These are phyloP conservation scores for Asteroscopus sphinx DNA, from an alignment of 2,888 invertebrate species.

Conservation along the genomic window DNA sequence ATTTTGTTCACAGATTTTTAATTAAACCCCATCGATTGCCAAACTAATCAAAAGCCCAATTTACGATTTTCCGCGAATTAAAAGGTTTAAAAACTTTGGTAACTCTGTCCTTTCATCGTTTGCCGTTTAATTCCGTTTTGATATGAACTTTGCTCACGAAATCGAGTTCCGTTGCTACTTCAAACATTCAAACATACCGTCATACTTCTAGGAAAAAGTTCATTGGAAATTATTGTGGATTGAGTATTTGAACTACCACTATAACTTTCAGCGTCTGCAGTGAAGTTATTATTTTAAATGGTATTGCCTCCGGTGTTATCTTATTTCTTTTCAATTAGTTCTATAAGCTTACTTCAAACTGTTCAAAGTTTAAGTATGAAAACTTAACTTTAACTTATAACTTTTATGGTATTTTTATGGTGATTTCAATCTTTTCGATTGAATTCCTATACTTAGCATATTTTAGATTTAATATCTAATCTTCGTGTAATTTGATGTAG, in stretches of 20 bases:
- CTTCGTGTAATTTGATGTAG: too few species aligned
- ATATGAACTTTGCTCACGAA: constrained; percentile 33
- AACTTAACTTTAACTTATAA: too few species aligned
- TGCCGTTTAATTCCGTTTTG: constrained; percentile 31
- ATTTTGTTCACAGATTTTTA: constrained; percentile 17
- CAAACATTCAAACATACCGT: constrained; percentile 19
- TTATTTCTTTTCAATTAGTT: constrained; percentile 18
- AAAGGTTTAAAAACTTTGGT: constrained; percentile 18
- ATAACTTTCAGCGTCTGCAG: constrained; percentile 30
- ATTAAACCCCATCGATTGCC: constrained; percentile 29
- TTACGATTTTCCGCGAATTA: constrained; percentile 11
- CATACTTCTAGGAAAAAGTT: constrained; percentile 34
- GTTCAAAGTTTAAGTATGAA: constrained; percentile 4
- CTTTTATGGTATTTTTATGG: constrained; percentile 1
- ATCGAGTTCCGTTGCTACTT: constrained; percentile 10
- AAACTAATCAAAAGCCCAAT: constrained; percentile 19
- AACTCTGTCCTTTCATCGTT: constrained; percentile 20
- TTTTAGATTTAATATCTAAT: background rate
- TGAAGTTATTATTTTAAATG: constrained; percentile 33
- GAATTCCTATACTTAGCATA: background rate
- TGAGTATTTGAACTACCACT: constrained; percentile 17
- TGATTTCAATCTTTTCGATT: constrained; percentile 3
- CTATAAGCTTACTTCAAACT: constrained; percentile 9
- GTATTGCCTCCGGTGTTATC: constrained; percentile 18
- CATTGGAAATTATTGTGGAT: constrained; percentile 19